Evolutionary conservation across 2,113 vertebrate species (phyloP).

Genomic region (Tricholaema leucomelas): DNA sequence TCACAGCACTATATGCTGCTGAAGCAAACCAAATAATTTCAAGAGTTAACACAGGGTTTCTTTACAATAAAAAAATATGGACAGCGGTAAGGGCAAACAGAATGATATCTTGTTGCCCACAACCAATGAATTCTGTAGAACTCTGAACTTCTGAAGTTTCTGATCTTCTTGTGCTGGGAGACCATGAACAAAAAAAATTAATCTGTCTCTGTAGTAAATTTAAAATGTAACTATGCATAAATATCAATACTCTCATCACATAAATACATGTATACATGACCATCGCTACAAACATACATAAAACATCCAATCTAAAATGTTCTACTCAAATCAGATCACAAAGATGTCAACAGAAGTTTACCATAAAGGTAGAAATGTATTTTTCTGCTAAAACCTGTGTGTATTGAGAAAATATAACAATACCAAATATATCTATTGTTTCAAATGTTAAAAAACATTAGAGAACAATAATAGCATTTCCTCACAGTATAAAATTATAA

Average conservation of each 20-base stretch:
- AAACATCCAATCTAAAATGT: background rate
- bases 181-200: background rate
- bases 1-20: background rate
- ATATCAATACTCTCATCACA: background rate
- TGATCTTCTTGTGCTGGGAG: constrained; percentile 45
- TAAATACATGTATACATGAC: background rate
- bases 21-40: background rate
- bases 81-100: background rate
- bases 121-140: background rate
- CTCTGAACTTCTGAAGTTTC: background rate
- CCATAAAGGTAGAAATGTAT: background rate
- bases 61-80: background rate
- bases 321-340: background rate
- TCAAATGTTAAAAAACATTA: background rate
- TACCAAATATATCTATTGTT: background rate
- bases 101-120: background rate
- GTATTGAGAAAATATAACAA: background rate
- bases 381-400: background rate
- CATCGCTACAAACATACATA: background rate
- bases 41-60: background rate
- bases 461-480: background rate
- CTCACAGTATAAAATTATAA: background rate
- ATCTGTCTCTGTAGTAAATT: background rate
- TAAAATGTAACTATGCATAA: background rate
- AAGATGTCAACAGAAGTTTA: background rate